A percentile compares a stretch with the other conserved stretches of the same genome.
Evolutionary conservation across 2,888 invertebrate genomes (phyloP).

Genomic region (Microplitis manilae): DNA sequence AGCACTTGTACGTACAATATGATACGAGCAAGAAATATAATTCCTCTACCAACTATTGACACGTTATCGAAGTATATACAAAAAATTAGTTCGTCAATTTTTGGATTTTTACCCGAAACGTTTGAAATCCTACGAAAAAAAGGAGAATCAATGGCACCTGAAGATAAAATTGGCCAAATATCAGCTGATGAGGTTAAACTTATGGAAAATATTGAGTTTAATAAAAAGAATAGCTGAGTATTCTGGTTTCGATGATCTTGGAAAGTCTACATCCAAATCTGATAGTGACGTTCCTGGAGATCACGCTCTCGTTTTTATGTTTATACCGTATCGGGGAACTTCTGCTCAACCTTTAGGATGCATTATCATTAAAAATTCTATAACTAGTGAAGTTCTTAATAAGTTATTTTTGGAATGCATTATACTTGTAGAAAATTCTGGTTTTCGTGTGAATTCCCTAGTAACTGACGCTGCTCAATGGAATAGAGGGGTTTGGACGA

Average conservation of each 20-base stretch:
- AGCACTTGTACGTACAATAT: not conserved
- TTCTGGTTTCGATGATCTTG: not conserved
- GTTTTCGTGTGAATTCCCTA: not conserved
- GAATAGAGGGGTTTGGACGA: not conserved
- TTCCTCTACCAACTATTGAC: not conserved
- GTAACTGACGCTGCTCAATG: not conserved
- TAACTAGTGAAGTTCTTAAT: not conserved
- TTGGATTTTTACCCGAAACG: not conserved
- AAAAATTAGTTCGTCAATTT: not conserved
- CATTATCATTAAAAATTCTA: not conserved
- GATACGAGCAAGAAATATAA: not conserved
- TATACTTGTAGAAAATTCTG: not conserved
- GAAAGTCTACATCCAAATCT: not conserved
- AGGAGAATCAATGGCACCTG: not conserved
- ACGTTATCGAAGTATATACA: not conserved
- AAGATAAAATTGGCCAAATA: not conserved
- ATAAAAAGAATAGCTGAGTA: not conserved
- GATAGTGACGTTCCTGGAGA: not conserved
- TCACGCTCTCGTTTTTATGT: constrained; percentile 6
- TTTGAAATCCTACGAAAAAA: not conserved
- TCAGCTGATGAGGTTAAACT: constrained; percentile 5
- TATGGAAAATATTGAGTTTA: not conserved
- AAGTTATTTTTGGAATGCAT: constrained; percentile 8
- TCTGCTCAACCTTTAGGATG: constrained; percentile 1
- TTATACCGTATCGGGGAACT: not conserved